These are phyloP conservation scores for Charadrius vociferus DNA, from an alignment of 2,113 vertebrate genomes.

Conservation along the genomic window DNA sequence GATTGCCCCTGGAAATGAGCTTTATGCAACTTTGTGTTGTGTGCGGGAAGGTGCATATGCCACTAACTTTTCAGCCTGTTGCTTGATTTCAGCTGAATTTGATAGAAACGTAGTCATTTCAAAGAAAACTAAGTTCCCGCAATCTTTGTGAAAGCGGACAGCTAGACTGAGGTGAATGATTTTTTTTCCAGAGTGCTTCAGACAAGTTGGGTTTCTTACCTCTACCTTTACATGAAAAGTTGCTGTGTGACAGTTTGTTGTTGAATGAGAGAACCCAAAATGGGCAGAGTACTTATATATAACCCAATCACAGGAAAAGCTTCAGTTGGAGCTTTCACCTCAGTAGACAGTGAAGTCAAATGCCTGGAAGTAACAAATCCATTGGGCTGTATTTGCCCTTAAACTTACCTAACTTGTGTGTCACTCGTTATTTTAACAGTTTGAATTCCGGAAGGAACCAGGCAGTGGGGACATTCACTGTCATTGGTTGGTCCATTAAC, in stretches of 20 bases:
- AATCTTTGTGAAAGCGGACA: not conserved
- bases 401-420: not conserved
- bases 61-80: not conserved
- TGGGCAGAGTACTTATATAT: not conserved
- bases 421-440: not conserved
- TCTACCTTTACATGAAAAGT: not conserved
- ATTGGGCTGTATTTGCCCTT: not conserved
- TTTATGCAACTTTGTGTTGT: not conserved
- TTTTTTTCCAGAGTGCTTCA: not conserved
- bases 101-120: not conserved
- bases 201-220: not conserved
- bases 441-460: not conserved
- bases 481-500: not conserved
- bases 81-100: not conserved
- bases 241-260: not conserved
- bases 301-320: not conserved
- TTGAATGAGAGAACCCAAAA: not conserved
- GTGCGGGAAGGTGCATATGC: rapidly evolving
- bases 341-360: not conserved
- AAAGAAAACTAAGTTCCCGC: not conserved
- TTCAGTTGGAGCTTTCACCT: not conserved
- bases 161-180: not conserved
- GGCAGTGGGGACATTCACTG: not conserved
- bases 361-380: not conserved
- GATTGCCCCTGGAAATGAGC: not conserved